Conservation (phyloP, 1,140 invertebrate genomes). For the Lucilia sericata region DNA sequence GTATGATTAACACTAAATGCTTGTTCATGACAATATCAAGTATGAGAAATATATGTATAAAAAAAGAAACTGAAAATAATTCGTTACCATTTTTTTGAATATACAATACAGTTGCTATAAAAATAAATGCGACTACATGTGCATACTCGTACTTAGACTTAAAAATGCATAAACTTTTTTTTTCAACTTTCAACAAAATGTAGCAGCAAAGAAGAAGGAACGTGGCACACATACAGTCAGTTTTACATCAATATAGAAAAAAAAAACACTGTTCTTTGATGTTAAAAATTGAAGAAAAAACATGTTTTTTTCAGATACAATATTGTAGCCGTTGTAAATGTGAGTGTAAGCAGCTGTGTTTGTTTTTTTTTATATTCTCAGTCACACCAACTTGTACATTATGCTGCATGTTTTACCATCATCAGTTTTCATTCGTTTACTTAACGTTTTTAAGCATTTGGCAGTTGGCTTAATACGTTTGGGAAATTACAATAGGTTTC, state of each 20-base stretch:
- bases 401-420: slow-evolving; percentile 28
- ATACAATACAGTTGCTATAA: neutral
- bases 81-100: neutral
- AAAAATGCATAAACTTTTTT: slow-evolving; percentile 5
- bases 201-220: neutral
- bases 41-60: neutral
- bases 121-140: neutral
- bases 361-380: slow-evolving; percentile 1
- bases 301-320: neutral
- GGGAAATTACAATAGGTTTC: slow-evolving; percentile 50
- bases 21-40: neutral
- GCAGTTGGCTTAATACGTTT: slow-evolving; percentile 46
- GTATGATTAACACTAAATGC: slow-evolving; percentile 35
- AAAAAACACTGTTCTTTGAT: neutral
- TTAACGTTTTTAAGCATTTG: slow-evolving; percentile 43
- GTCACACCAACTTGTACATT: neutral
- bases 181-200: neutral
- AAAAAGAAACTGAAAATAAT: neutral
- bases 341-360: neutral
- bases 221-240: no score
- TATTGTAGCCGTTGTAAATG: neutral
- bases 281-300: neutral
- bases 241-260: neutral
- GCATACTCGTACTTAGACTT: neutral
- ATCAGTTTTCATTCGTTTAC: slow-evolving; percentile 32